These are phyloP conservation scores for Calephelis perditalis DNA, from an alignment of 2,888 invertebrate species.

Conservation along the genomic window DNA sequence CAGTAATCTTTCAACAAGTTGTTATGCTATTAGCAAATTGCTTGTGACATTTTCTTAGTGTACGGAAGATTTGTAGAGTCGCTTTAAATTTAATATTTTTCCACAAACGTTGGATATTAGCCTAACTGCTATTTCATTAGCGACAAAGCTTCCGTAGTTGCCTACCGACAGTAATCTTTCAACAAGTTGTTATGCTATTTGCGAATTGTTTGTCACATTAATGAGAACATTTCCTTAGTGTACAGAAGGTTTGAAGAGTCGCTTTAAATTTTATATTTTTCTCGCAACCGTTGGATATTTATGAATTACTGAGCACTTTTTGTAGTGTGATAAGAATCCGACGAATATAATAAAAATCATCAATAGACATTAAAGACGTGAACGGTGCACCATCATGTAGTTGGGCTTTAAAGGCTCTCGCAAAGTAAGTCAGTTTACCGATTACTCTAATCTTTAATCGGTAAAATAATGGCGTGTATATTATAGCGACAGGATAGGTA, in stretches of 20 bases:
- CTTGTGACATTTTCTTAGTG: constrained; percentile 3
- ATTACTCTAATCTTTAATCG: no score
- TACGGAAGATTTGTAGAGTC: background rate
- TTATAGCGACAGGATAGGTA: no score
- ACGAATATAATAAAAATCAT: no score
- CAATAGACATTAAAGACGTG: no score
- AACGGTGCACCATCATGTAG: no score
- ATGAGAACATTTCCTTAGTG: constrained; percentile 1
- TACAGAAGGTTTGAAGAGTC: background rate
- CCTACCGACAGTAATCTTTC: constrained; percentile 11
- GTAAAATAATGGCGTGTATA: no score
- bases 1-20: constrained; percentile 17
- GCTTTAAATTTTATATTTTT: background rate
- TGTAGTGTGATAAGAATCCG: no score
- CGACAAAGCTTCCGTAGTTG: constrained; percentile 14
- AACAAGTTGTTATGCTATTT: constrained; percentile 18
- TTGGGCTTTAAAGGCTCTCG: no score
- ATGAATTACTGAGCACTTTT: background rate
- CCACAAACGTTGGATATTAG: background rate
- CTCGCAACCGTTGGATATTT: background rate
- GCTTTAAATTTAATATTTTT: background rate
- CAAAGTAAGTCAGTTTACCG: no score
- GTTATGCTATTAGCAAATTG: constrained; percentile 14
- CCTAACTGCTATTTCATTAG: constrained; percentile 1
- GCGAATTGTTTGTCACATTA: constrained; percentile 11